These are phyloP conservation scores for Boloria euphrosyne DNA, from an alignment of 2,888 invertebrate genomes.

Conservation along the genomic window DNA sequence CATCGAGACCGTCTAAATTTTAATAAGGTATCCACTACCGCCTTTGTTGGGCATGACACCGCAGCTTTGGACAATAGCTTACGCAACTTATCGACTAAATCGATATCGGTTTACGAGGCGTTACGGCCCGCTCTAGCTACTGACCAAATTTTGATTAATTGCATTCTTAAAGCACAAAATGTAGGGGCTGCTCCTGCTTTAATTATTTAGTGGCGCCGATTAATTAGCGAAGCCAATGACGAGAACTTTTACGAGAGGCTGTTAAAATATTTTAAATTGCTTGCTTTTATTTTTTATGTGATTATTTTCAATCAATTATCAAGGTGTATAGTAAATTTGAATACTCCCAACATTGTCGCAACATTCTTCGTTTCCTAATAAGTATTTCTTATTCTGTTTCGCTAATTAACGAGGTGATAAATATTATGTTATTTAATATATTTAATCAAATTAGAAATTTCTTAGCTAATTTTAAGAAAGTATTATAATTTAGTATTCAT, in stretches of 20 bases:
- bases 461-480: background rate
- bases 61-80: slow-evolving; percentile 78
- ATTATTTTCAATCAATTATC: slow-evolving; percentile 28
- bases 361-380: background rate
- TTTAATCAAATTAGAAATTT: no score
- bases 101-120: slow-evolving; percentile 82
- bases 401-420: no score
- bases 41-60: slow-evolving; percentile 74
- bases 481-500: background rate
- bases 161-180: slow-evolving; percentile 68
- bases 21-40: slow-evolving; percentile 82
- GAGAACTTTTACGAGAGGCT: slow-evolving; percentile 56
- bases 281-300: slow-evolving; percentile 33
- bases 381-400: no score
- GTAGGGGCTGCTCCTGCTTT: slow-evolving; percentile 52
- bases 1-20: slow-evolving; percentile 78
- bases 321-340: background rate
- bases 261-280: slow-evolving; percentile 61
- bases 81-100: slow-evolving; percentile 81
- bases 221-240: slow-evolving; percentile 45
- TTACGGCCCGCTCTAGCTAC: slow-evolving; percentile 77
- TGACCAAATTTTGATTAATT: slow-evolving; percentile 81
- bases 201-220: slow-evolving; percentile 76
- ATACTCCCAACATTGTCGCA: slow-evolving; percentile 3
- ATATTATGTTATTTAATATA: no score